These are phyloP conservation scores for Ctenicera cuprea DNA, from an alignment of 2,888 invertebrate genomes.

Conservation along the genomic window DNA sequence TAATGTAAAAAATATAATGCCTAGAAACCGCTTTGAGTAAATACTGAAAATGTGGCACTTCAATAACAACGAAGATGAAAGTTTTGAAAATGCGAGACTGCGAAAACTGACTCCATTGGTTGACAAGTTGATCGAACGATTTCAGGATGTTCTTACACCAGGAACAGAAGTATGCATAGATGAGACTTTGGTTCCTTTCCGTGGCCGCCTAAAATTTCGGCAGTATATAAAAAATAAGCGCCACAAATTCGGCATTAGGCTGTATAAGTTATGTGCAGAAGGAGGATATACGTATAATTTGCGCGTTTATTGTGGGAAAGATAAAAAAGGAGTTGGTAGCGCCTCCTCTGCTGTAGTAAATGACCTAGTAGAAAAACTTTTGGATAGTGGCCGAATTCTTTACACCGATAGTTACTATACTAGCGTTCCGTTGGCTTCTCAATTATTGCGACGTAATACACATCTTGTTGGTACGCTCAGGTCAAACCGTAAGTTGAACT, in stretches of 20 bases:
- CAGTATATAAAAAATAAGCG: conserved; percentile 51
- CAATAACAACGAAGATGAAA: conserved; percentile 34
- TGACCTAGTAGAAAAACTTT: background rate
- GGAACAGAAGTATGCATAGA: conserved; percentile 56
- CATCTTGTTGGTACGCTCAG: conserved; percentile 63
- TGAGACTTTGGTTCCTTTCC: conserved; percentile 51
- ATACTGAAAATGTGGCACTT: conserved; percentile 47
- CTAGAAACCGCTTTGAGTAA: conserved; percentile 39
- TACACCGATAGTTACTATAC: conserved; percentile 65
- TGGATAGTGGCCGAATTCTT: conserved; percentile 57
- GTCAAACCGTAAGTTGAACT: conserved; percentile 60
- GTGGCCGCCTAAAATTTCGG: conserved; percentile 43
- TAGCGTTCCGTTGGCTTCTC: conserved; percentile 61
- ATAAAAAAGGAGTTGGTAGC: conserved; percentile 13
- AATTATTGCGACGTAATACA: conserved; percentile 62
- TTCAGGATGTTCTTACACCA: conserved; percentile 49
- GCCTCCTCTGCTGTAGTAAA: conserved; percentile 28
- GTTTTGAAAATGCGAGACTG: conserved; percentile 34
- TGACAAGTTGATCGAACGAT: conserved; percentile 39
- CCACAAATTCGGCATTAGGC: conserved; percentile 47
- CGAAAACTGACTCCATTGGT: conserved; percentile 49
- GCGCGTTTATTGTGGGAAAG: conserved; percentile 35
- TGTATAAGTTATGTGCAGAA: conserved; percentile 45
- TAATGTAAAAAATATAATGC: conserved; percentile 22
- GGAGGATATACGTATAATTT: conserved; percentile 46